Percentiles rank a stretch among this genome's conserved stretches.
These are phyloP conservation scores for Lophius piscatorius DNA, from an alignment of 2,113 vertebrate genomes.

Conservation along the genomic window DNA sequence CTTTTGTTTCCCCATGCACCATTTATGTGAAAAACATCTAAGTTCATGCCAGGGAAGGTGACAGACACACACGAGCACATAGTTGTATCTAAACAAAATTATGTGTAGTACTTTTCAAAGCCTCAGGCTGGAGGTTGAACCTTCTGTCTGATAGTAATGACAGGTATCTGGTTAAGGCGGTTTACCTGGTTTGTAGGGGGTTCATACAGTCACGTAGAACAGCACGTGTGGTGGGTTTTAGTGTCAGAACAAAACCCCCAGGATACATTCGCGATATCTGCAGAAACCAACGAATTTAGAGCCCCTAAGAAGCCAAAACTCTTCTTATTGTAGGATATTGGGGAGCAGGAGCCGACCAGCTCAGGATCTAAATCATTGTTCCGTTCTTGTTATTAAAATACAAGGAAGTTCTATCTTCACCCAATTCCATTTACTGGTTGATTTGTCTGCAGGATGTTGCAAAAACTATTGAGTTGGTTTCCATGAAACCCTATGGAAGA, in stretches of 20 bases:
- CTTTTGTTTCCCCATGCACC: not conserved
- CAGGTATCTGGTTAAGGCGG: constrained; percentile 30
- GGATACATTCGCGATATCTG: too few species aligned
- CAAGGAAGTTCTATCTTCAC: too few species aligned
- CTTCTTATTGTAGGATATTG: too few species aligned
- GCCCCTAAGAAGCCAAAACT: too few species aligned
- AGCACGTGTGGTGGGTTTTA: constrained; percentile 6
- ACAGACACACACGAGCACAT: not conserved
- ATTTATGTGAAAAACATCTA: not conserved
- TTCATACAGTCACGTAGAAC: constrained; percentile 1
- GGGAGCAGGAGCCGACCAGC: too few species aligned
- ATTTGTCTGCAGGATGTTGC: too few species aligned
- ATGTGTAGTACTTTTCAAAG: not conserved
- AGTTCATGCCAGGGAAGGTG: not conserved
- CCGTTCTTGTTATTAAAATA: too few species aligned
- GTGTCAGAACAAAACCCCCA: constrained; percentile 20
- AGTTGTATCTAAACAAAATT: not conserved
- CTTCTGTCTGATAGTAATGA: not conserved
- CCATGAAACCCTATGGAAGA: too few species aligned
- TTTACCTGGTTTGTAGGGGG: constrained; percentile 54
- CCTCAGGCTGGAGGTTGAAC: constrained; percentile 3
- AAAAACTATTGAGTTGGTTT: too few species aligned
- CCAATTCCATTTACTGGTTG: too few species aligned
- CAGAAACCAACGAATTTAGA: too few species aligned
- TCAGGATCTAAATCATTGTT: too few species aligned